These are phyloP conservation scores for Montipora sp. DNA, from an alignment of 64 coral and sea anemone species.

Conservation along the genomic window DNA sequence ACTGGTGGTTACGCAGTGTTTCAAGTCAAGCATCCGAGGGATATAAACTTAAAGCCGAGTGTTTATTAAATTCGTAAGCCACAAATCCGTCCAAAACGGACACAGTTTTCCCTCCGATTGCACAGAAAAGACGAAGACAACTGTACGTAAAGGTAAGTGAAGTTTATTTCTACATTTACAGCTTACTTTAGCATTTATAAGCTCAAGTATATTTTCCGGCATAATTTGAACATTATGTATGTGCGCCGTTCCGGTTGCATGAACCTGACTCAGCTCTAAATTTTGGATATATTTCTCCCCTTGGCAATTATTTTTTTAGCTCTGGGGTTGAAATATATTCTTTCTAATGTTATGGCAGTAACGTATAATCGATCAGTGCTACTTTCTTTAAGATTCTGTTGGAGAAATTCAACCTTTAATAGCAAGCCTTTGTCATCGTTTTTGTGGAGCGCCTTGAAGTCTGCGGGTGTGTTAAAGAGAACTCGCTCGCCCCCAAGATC, in stretches of 20 bases:
- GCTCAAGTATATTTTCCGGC: too few species aligned
- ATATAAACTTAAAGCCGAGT: too few species aligned
- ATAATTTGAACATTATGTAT: too few species aligned
- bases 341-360: neutral
- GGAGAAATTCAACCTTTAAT: neutral
- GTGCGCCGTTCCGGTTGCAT: conserved; percentile 31
- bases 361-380: neutral
- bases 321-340: neutral
- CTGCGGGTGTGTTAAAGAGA: neutral
- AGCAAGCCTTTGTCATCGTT: neutral
- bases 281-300: neutral
- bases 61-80: too few species aligned
- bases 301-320: neutral
- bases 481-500: neutral
- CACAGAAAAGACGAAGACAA: too few species aligned
- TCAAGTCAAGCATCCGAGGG: too few species aligned
- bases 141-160: too few species aligned
- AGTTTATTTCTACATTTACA: too few species aligned
- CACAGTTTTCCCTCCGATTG: too few species aligned
- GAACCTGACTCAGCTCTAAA: neutral
- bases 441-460: neutral
- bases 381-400: conserved; percentile 7
- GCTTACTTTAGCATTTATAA: too few species aligned
- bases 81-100: too few species aligned
- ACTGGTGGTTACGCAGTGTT: too few species aligned